phyloP scores from a whole-genome alignment of 2,888 invertebrate genomes.

The Tanaodytes sp. region DNA sequence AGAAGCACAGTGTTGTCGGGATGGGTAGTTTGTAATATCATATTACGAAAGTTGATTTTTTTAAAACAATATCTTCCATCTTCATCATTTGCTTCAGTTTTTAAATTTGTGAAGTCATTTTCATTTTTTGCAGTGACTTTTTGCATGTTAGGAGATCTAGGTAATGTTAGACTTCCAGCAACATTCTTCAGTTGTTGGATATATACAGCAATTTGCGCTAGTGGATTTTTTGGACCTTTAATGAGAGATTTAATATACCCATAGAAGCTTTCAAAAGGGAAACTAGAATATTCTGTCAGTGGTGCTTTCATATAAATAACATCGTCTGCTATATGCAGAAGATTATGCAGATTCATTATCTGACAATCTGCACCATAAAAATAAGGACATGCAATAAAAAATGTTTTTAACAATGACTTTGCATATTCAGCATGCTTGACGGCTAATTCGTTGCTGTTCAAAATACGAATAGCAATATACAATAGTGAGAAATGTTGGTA shows the following conservation, averaged over 20 bases:
- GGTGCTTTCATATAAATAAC: conserved; percentile 31
- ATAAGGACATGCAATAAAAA: conserved; percentile 25
- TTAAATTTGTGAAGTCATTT: too few species aligned
- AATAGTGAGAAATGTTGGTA: conserved; percentile 44
- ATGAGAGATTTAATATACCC: conserved; percentile 33
- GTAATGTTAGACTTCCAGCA: too few species aligned
- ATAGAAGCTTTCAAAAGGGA: conserved; percentile 37
- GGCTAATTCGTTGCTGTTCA: conserved; percentile 27
- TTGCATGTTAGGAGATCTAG: too few species aligned
- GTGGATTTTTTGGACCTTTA: conserved; percentile 28
- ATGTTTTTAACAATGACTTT: conserved; percentile 30
- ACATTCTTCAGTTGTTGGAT: conserved; percentile 17
- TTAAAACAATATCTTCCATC: too few species aligned
- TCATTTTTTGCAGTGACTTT: too few species aligned
- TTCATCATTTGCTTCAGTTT: too few species aligned
- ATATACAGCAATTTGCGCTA: conserved; percentile 34
- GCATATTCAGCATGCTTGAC: conserved; percentile 29
- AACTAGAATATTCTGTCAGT: conserved; percentile 26
- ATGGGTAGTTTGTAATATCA: too few species aligned
- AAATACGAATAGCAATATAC: conserved; percentile 20
- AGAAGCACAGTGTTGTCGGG: too few species aligned
- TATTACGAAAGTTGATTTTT: too few species aligned
- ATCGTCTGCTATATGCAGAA: conserved; percentile 37
- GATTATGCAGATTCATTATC: conserved; percentile 49
- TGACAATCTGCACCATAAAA: conserved; percentile 37